Evolutionary conservation across 2,888 invertebrate genomes (phyloP).

Genomic region (Hyles lineata): DNA sequence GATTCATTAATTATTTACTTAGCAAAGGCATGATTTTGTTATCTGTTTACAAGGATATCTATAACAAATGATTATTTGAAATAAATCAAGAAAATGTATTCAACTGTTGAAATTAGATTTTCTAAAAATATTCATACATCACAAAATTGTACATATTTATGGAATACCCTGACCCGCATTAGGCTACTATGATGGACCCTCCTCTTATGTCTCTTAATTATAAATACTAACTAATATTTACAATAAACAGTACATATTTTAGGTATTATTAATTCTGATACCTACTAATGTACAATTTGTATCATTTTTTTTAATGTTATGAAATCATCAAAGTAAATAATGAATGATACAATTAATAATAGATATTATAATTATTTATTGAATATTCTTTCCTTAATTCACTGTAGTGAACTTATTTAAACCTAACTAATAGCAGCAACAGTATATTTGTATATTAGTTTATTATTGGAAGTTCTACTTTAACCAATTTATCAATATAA

Average conservation of each 20-base stretch:
- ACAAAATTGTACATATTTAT: not conserved
- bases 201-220: too few relatives aligned
- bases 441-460: too few relatives aligned
- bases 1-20: not conserved
- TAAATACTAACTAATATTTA: too few relatives aligned
- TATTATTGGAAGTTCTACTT: too few relatives aligned
- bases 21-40: not conserved
- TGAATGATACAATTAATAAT: too few relatives aligned
- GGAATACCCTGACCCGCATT: not conserved
- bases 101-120: not conserved
- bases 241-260: not conserved
- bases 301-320: slow-evolving; percentile 11
- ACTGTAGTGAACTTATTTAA: too few relatives aligned
- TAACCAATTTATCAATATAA: too few relatives aligned
- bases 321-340: not conserved
- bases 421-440: too few relatives aligned
- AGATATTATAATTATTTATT: too few relatives aligned
- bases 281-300: not conserved
- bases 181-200: too few relatives aligned
- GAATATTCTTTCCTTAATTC: too few relatives aligned
- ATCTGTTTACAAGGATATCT: not conserved
- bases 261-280: too few relatives aligned
- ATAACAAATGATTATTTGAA: not conserved
- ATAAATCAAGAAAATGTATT: not conserved
- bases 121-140: not conserved